Conservation (phyloP, 2,888 invertebrate genomes). For the Eupeodes latifasciatus region DNA sequence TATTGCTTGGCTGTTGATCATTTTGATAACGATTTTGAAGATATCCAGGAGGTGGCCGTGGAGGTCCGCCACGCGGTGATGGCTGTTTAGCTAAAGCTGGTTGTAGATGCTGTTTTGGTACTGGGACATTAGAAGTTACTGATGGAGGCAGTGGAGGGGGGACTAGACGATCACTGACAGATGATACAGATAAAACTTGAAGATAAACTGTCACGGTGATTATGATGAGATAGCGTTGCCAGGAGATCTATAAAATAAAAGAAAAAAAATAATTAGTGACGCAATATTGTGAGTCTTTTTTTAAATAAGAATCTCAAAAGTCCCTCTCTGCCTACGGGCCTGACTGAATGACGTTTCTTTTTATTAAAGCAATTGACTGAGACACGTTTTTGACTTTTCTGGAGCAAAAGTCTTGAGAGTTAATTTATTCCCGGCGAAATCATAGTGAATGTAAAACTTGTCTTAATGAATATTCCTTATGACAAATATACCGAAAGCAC, state of each 20-base stretch:
- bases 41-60: constrained; percentile 40
- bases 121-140: not conserved
- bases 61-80: constrained; percentile 40
- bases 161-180: constrained; percentile 81
- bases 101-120: constrained; percentile 62
- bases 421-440: not conserved
- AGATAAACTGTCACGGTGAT: constrained; percentile 41
- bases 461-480: not conserved
- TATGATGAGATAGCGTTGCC: constrained; percentile 32
- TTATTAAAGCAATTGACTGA: not conserved
- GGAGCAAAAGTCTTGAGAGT: not conserved
- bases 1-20: constrained; percentile 36
- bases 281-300: too few relatives aligned
- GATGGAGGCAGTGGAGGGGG: constrained; percentile 80
- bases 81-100: constrained; percentile 54
- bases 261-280: not conserved
- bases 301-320: too few relatives aligned
- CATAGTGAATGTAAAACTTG: constrained; percentile 3
- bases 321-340: too few relatives aligned
- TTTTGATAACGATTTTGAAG: constrained; percentile 43
- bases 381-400: constrained; percentile 7
- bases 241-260: constrained; percentile 49
- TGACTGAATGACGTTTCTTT: not conserved
- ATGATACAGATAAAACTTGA: constrained; percentile 69
- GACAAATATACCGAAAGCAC: not conserved